Base-by-base conservation (phyloP, 2,113 vertebrate species). In the Gymnorhina tibicen region DNA sequence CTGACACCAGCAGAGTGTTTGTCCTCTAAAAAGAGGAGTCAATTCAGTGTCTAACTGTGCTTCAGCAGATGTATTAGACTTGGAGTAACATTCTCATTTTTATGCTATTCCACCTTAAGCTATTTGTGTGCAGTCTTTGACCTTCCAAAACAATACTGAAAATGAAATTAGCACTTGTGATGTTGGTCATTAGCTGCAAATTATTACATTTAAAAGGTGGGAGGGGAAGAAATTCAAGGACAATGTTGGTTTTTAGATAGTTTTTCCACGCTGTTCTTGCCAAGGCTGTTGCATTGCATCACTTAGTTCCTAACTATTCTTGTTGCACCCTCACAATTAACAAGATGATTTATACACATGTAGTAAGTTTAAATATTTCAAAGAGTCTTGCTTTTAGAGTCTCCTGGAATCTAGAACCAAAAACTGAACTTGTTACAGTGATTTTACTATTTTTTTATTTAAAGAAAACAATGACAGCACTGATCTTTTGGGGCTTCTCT, bases 101-200 rank as follows among this genome's bases (percentile, higher is more conserved):
- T 52, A 55, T 3, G 5, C 9, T 62, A 9, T 87, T 86, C 85
- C 12, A 13, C 47, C 47, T 87, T 69, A 56, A 91, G 33, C 49
- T 67, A 50, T 52, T 87, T 4, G 1, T 49, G 53, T n/a, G 10
- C 44, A 52, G 49, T 42, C 49, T 90, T 70, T 66, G 41, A 72
- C 70, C 56, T 86, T 81, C 79, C 39, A 87, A 88, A 78, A 22
- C 28, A 80, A 68, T 56, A 87, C 3, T 84, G 67, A 19, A 75
- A 75, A 73, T 59, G 16, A 77, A 86, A 92, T 87, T 73, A 77
- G 60, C 20, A 47, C 70, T 88, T 91, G 18, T 82, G 44, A n/a
- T 49, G 16, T 69, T 80, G 67, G 63, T 68, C 39, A 47, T 58
- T 89, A 91, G 30, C 56, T 66, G 53, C 30, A 78, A 86, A 63